Conservation (phyloP, 2,797 vertebrate genomes). For the Neopelma chrysocephalum region DNA sequence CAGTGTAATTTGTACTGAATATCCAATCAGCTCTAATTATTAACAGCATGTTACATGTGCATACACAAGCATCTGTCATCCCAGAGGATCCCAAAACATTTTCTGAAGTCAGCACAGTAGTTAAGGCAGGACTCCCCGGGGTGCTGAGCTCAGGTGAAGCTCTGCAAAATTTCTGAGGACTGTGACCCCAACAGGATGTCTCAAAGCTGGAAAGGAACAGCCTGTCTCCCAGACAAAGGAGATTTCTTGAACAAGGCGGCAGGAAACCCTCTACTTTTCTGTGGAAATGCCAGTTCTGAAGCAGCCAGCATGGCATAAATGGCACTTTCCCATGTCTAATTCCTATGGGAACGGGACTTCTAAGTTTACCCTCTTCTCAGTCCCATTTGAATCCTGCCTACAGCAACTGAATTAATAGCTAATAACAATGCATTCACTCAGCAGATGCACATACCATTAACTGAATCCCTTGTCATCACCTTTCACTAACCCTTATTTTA, state of each 20-base stretch:
- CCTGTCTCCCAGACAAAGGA: not conserved
- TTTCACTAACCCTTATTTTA: slow-evolving; percentile 9
- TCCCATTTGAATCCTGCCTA: not conserved
- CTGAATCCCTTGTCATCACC: not conserved
- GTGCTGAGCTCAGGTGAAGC: slow-evolving; percentile 15
- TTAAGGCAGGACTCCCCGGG: not conserved
- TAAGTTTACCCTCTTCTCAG: not conserved
- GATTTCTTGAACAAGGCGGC: not conserved
- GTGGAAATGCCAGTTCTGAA: not conserved
- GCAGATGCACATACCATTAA: not conserved
- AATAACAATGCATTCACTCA: not conserved
- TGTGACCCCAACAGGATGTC: not conserved
- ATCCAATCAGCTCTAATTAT: slow-evolving; percentile 66
- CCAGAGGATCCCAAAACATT: slow-evolving; percentile 44
- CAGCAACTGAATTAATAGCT: slow-evolving; percentile 7
- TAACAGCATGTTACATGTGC: slow-evolving; percentile 50
- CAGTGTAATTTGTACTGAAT: slow-evolving; percentile 60
- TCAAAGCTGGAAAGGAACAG: not conserved
- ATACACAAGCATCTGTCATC: slow-evolving; percentile 63
- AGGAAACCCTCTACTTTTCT: not conserved
- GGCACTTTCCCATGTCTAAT: not conserved
- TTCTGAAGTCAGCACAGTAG: slow-evolving; percentile 1
- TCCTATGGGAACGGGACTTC: not conserved
- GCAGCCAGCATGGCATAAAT: not conserved
- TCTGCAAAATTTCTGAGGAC: not conserved